A percentile compares a stretch with the other conserved stretches of the same genome.
Evolutionary conservation across 2,888 invertebrate species (phyloP).

Genomic region (Germaria angustata): DNA sequence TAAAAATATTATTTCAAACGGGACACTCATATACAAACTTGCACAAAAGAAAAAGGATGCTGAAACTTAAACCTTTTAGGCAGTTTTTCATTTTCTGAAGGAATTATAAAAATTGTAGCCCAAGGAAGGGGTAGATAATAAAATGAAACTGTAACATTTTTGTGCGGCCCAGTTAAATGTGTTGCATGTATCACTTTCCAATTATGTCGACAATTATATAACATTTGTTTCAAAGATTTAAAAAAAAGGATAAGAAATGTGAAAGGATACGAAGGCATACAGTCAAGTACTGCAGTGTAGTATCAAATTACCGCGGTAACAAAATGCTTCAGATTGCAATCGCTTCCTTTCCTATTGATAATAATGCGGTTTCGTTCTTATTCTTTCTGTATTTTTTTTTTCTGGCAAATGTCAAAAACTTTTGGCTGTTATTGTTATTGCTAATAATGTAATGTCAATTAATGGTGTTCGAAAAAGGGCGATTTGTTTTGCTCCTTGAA

Average conservation of each 20-base stretch:
- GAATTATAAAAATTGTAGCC: not conserved
- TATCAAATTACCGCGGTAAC: conserved; percentile 63
- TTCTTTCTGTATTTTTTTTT: not conserved
- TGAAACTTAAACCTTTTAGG: conserved; percentile 64
- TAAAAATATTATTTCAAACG: conserved; percentile 32
- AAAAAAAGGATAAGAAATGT: conserved; percentile 46
- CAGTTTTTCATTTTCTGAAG: not conserved
- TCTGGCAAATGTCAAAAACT: conserved; percentile 62
- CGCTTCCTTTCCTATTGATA: conserved; percentile 35
- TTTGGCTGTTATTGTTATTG: conserved; percentile 53
- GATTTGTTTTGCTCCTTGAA: not conserved
- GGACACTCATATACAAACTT: not conserved
- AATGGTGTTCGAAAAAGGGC: conserved; percentile 41
- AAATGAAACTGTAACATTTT: conserved; percentile 62
- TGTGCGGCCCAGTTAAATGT: conserved; percentile 10
- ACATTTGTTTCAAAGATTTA: conserved; percentile 54
- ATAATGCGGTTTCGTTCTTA: conserved; percentile 53
- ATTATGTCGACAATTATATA: conserved; percentile 65
- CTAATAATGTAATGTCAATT: conserved; percentile 61
- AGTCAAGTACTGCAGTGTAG: conserved; percentile 15
- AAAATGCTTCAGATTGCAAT: conserved; percentile 60
- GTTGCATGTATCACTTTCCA: conserved; percentile 56
- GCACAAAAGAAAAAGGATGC: conserved; percentile 43
- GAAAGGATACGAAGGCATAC: conserved; percentile 33
- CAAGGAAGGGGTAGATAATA: conserved; percentile 44